phyloP scores from a whole-genome alignment of 1,140 invertebrate species.

The Venustaconcha ellipsiformis region DNA sequence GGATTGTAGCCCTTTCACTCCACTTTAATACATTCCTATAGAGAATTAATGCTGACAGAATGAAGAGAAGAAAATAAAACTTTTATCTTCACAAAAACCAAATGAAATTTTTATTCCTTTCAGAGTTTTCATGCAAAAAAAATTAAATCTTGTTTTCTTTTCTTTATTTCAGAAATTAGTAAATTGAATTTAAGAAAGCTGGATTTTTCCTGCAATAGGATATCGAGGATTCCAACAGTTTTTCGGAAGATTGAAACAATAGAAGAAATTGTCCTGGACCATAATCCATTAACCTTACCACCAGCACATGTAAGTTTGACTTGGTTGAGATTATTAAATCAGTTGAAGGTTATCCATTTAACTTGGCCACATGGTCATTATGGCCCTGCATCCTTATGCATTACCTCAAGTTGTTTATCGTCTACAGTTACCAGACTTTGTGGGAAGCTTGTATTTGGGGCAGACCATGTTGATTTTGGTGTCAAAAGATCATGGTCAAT shows the following conservation, averaged over 20 bases:
- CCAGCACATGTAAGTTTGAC: conserved; percentile 85
- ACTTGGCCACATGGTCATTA: not conserved
- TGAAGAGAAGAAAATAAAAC: too few relatives aligned
- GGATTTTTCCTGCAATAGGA: conserved; percentile 90
- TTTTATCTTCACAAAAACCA: too few relatives aligned
- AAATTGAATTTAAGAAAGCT: conserved; percentile 85
- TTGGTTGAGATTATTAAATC: not conserved
- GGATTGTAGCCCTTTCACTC: too few relatives aligned
- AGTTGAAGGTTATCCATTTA: not conserved
- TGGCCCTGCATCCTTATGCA: too few relatives aligned
- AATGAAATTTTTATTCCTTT: too few relatives aligned
- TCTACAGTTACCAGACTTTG: not conserved
- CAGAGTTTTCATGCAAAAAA: too few relatives aligned
- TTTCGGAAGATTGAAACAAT: conserved; percentile 85
- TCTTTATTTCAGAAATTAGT: conserved; percentile 80
- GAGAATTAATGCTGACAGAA: too few relatives aligned
- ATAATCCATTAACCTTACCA: conserved; percentile 90
- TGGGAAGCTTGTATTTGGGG: not conserved
- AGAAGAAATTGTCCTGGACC: conserved; percentile 83
- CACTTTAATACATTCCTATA: too few relatives aligned
- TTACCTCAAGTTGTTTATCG: not conserved
- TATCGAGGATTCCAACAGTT: conserved; percentile 86
- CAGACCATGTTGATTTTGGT: too few relatives aligned
- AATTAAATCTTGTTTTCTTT: conserved; percentile 26
- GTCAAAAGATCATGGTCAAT: too few relatives aligned